A percentile compares a stretch with the other conserved stretches of the same genome.
These are phyloP conservation scores for Podarcis raffonei DNA, from an alignment of 2,113 vertebrate species.

Conservation along the genomic window DNA sequence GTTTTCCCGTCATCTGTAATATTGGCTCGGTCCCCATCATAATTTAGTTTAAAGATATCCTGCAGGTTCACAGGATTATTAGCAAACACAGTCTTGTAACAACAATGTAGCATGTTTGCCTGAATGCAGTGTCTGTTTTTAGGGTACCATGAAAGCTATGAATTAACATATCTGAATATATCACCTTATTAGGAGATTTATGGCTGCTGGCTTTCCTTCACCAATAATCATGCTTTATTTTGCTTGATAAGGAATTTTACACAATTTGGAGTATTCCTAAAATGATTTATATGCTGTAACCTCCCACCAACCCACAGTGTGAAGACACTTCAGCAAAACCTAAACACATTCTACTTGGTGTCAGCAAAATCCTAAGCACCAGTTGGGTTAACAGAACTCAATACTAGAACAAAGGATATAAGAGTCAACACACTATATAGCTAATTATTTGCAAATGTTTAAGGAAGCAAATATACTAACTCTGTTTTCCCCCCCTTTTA, in stretches of 20 bases:
- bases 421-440: conserved; percentile 12
- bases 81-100: not conserved
- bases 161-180: not conserved
- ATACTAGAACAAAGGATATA: not conserved
- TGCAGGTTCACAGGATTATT: too few species aligned
- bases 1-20: not conserved
- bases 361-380: conserved; percentile 19
- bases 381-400: conserved; percentile 6
- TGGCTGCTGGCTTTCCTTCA: not conserved
- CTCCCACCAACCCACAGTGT: not conserved
- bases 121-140: not conserved
- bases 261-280: not conserved
- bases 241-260: not conserved
- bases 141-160: not conserved
- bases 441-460: conserved; percentile 49
- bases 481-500: conserved; percentile 11
- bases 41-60: too few species aligned
- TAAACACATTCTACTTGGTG: not conserved
- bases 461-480: conserved; percentile 37
- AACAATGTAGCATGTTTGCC: not conserved
- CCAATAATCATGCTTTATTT: not conserved
- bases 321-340: not conserved
- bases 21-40: too few species aligned
- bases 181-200: not conserved
- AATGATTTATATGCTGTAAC: not conserved